Evolutionary conservation across 2,797 vertebrate species (phyloP).

Genomic region (Pyrocephalus nanus): DNA sequence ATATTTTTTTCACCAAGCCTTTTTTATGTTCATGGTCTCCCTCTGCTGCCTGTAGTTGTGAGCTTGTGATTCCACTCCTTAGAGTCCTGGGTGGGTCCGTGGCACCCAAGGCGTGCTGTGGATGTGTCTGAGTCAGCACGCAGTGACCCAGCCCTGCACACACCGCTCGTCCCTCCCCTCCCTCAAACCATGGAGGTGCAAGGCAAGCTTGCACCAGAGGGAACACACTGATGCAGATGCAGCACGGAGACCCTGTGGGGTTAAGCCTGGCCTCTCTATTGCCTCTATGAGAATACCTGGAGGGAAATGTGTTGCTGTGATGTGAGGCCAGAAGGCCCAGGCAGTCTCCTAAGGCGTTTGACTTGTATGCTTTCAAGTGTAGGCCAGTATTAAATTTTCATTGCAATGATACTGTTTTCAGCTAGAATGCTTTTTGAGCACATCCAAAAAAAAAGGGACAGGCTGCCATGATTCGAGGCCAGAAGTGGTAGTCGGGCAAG

Average conservation of each 20-base stretch:
- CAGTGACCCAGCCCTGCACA: rapidly evolving
- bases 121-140: rapidly evolving
- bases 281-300: background rate
- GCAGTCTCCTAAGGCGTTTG: background rate
- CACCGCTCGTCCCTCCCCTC: rapidly evolving
- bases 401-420: background rate
- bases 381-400: background rate
- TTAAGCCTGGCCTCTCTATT: background rate
- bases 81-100: rapidly evolving
- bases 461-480: background rate
- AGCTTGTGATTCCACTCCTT: background rate
- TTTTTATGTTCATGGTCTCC: background rate
- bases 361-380: background rate
- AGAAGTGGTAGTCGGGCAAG: background rate
- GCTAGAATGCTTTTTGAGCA: background rate
- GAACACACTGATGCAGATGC: background rate
- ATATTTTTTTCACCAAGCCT: background rate
- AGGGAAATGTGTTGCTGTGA: background rate
- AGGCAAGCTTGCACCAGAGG: background rate
- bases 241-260: background rate
- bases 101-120: rapidly evolving
- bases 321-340: background rate
- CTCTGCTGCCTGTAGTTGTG: background rate
- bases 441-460: background rate
- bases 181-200: background rate